Percentiles rank a stretch among this genome's conserved stretches.
Evolutionary conservation across 1,140 invertebrate genomes (phyloP).

Genomic region (Globodera rostochiensis): DNA sequence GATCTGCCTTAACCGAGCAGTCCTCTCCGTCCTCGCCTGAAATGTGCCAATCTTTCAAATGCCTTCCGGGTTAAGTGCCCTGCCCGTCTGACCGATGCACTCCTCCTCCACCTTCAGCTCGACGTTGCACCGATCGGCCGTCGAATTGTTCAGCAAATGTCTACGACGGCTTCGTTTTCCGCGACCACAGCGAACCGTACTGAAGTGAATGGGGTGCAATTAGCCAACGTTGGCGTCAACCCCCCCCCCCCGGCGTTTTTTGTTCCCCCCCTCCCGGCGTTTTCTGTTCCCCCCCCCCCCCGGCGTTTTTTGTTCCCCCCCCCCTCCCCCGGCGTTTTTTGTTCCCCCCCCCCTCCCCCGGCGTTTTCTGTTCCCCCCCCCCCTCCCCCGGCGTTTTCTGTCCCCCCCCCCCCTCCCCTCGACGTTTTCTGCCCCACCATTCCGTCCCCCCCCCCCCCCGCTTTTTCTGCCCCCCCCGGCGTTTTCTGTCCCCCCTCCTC

Average conservation of each 20-base stretch:
- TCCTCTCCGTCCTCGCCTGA: conserved; percentile 60
- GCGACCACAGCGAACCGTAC: conserved; percentile 71
- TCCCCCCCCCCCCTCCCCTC: too few relatives aligned
- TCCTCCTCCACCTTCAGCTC: conserved; percentile 66
- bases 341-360: too few relatives aligned
- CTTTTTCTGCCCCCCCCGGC: too few relatives aligned
- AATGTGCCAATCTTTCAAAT: conserved; percentile 16
- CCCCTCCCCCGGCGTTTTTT: too few relatives aligned
- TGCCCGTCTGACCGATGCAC: conserved; percentile 66
- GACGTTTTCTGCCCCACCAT: too few relatives aligned
- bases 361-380: too few relatives aligned
- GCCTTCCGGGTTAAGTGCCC: not conserved
- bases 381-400: too few relatives aligned
- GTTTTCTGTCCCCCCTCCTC: too few relatives aligned
- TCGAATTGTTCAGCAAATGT: conserved; percentile 68
- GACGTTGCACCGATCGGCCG: conserved; percentile 66
- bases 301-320: conserved; percentile 60
- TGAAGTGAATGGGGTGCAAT: not conserved
- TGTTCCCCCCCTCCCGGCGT: conserved; percentile 63
- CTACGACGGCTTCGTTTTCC: conserved; percentile 69
- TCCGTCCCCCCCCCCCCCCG: too few relatives aligned
- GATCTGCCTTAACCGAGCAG: conserved; percentile 60
- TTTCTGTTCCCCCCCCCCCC: conserved; percentile 73
- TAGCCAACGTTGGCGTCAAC: not conserved
- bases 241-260: conserved; percentile 68